Evolutionary conservation across 2,888 invertebrate species (phyloP).

Genomic region (Ecdyonurus torrentis): DNA sequence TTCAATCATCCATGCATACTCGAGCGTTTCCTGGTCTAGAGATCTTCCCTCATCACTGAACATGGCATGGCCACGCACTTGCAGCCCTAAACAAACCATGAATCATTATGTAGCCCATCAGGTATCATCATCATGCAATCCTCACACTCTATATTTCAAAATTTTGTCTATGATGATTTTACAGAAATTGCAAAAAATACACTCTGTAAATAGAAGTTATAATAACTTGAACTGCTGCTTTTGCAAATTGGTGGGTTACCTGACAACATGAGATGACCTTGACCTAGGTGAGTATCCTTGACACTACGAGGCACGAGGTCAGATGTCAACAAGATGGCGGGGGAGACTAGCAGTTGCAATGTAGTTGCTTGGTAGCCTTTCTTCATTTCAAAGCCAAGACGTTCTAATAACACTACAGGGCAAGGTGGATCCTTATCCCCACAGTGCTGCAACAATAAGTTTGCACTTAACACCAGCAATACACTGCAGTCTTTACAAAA

Average conservation of each 20-base stretch:
- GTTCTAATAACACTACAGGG: constrained; percentile 72
- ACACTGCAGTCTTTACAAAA: too few relatives aligned
- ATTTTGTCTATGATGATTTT: too few relatives aligned
- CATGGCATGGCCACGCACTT: constrained; percentile 87
- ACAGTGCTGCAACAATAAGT: constrained; percentile 44
- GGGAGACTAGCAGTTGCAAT: constrained; percentile 76
- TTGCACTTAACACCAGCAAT: too few relatives aligned
- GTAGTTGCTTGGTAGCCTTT: constrained; percentile 84
- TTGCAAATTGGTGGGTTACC: neutral
- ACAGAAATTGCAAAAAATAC: too few relatives aligned
- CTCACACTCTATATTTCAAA: too few relatives aligned
- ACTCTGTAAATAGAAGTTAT: constrained; percentile 2
- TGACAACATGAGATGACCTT: constrained; percentile 72
- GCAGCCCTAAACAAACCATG: too few relatives aligned
- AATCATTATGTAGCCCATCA: too few relatives aligned
- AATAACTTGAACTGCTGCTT: neutral
- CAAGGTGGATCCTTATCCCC: constrained; percentile 80
- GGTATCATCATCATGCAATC: too few relatives aligned
- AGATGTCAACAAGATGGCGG: constrained; percentile 64
- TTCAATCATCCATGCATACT: constrained; percentile 96
- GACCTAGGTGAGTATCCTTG: constrained; percentile 54
- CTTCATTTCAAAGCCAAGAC: constrained; percentile 94
- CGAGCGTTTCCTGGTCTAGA: constrained; percentile 84
- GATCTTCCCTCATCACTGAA: constrained; percentile 85
- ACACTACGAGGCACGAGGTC: constrained; percentile 50